Evolutionary conservation across 2,113 vertebrate genomes (phyloP).

Genomic region (Dromiciops gliroides): DNA sequence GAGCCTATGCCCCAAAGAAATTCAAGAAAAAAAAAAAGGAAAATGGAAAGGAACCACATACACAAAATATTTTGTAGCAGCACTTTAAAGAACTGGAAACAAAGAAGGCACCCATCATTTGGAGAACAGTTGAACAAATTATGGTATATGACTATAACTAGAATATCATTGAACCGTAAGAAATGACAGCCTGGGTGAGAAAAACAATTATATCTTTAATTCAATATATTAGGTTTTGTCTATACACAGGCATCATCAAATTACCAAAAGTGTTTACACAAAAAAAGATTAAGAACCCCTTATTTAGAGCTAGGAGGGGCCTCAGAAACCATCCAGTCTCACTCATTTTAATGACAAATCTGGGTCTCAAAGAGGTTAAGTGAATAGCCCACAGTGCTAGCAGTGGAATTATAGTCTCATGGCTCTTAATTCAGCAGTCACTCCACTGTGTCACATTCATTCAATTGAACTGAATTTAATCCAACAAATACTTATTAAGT

Average conservation of each 20-base stretch:
- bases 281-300: no score
- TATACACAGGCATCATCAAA: not conserved
- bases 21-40: not conserved
- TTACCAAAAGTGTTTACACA: no score
- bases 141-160: not conserved
- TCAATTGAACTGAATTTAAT: slow-evolving; percentile 16
- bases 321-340: no score
- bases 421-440: not conserved
- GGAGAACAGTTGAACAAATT: not conserved
- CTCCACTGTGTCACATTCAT: not conserved
- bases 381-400: no score
- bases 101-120: not conserved
- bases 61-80: not conserved
- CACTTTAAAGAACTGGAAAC: not conserved
- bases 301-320: no score
- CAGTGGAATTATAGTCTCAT: no score
- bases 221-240: not conserved
- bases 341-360: no score
- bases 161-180: not conserved
- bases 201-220: not conserved
- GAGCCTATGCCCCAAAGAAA: no score
- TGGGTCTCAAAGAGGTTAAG: no score
- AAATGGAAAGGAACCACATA: not conserved
- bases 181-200: not conserved
- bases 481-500: slow-evolving; percentile 1